phyloP scores from a whole-genome alignment of 2,888 invertebrate species.

The Spodoptera littoralis region DNA sequence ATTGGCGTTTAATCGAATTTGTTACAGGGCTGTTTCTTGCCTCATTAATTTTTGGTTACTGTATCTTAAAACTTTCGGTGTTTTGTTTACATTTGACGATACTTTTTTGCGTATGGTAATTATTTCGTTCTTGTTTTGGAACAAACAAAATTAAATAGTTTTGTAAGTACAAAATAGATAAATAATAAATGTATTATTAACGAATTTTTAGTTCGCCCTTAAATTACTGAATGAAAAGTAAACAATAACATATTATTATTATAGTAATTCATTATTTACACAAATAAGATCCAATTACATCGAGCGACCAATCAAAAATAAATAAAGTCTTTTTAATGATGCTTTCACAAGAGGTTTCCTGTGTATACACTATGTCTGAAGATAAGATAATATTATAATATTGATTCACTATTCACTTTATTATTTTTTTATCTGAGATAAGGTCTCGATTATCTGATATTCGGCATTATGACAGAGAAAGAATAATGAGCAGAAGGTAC shows the following conservation, averaged over 20 bases:
- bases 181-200: no score
- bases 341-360: neutral
- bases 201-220: no score
- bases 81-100: no score
- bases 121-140: no score
- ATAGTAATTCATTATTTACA: no score
- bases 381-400: constrained; percentile 50
- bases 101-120: no score
- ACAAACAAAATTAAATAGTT: no score
- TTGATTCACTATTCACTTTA: constrained; percentile 39
- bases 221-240: no score
- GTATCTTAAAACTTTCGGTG: no score
- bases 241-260: no score
- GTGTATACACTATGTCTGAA: constrained; percentile 11
- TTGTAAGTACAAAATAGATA: no score
- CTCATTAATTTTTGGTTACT: constrained; percentile 13
- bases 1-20: constrained; percentile 46
- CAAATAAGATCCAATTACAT: neutral
- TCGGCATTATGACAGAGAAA: neutral
- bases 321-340: neutral
- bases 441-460: constrained; percentile 24
- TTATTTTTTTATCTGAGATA: constrained; percentile 34
- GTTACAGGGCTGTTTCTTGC: constrained; percentile 39
- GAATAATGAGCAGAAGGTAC: constrained; percentile 1
- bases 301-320: neutral